Conservation (phyloP, 2,797 vertebrate genomes). For the Sebastes flavidus region DNA sequence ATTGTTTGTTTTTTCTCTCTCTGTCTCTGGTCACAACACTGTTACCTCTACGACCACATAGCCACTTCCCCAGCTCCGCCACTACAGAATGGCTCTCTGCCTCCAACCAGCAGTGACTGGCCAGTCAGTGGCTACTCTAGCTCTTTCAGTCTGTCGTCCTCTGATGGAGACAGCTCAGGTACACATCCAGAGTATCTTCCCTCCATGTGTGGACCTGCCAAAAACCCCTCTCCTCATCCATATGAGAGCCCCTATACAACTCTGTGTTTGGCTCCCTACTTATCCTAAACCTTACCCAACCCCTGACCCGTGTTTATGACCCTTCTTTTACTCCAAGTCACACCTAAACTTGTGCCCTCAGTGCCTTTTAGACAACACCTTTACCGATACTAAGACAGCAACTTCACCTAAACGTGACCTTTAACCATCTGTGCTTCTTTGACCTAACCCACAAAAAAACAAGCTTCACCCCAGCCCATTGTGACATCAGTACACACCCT, state of each 20-base stretch:
- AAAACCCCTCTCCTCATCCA: not conserved
- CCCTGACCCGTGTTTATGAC: constrained; percentile 11
- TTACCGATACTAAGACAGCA: not conserved
- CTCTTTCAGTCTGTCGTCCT: constrained; percentile 85
- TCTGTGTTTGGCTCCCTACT: not conserved
- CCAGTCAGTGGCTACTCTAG: constrained; percentile 85
- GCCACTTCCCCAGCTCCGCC: constrained; percentile 80
- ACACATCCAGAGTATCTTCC: constrained; percentile 39
- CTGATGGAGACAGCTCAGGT: constrained; percentile 85
- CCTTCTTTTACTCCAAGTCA: not conserved
- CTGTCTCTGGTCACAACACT: constrained; percentile 15
- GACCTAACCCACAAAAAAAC: constrained; percentile 17
- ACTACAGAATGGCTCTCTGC: constrained; percentile 85
- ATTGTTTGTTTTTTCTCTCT: constrained; percentile 28
- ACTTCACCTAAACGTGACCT: not conserved
- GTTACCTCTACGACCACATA: constrained; percentile 15
- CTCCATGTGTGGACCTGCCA: constrained; percentile 42
- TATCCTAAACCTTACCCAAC: constrained; percentile 16
- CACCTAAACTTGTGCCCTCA: constrained; percentile 5
- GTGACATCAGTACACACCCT: constrained; percentile 14
- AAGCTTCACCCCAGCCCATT: constrained; percentile 10
- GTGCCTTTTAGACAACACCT: not conserved
- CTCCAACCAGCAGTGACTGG: constrained; percentile 86
- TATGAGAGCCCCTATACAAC: not conserved
- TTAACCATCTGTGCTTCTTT: constrained; percentile 9